These are phyloP conservation scores for Mustela nigripes DNA, from an alignment of 2,113 vertebrate species.

Conservation along the genomic window DNA sequence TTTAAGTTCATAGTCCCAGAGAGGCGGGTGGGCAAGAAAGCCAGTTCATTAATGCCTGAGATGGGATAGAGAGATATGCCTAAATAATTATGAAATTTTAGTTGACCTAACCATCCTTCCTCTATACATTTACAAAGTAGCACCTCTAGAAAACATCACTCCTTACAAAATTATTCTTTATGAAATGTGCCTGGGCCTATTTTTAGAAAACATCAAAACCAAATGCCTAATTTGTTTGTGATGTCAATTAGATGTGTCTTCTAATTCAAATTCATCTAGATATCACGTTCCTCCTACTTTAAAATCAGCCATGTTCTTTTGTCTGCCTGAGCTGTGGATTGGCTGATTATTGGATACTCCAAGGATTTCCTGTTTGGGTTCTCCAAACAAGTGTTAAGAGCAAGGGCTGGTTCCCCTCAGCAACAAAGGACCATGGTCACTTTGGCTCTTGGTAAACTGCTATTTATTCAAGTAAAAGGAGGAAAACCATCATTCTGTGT, in stretches of 20 bases:
- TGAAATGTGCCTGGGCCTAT: neutral
- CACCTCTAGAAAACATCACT: neutral
- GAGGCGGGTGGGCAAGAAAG: neutral
- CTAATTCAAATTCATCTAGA: neutral
- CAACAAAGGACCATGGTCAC: neutral
- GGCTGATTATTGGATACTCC: neutral
- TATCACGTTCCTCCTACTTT: neutral
- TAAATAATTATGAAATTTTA: neutral
- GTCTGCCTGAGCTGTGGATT: neutral
- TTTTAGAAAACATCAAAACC: neutral
- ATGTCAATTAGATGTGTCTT: neutral
- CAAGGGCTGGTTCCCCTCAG: neutral
- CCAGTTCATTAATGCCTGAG: neutral
- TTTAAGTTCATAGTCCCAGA: neutral
- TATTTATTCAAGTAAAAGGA: neutral
- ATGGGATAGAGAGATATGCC: neutral
- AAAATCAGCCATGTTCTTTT: neutral
- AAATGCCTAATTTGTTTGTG: neutral
- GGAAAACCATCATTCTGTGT: neutral
- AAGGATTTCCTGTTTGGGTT: neutral
- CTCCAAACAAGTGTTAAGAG: neutral
- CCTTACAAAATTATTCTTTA: neutral
- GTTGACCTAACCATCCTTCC: neutral
- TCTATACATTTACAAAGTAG: neutral
- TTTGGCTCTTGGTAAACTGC: neutral